Base-by-base conservation (phyloP, 2,888 invertebrate species). In the Nephrotoma guestfalica region DNA sequence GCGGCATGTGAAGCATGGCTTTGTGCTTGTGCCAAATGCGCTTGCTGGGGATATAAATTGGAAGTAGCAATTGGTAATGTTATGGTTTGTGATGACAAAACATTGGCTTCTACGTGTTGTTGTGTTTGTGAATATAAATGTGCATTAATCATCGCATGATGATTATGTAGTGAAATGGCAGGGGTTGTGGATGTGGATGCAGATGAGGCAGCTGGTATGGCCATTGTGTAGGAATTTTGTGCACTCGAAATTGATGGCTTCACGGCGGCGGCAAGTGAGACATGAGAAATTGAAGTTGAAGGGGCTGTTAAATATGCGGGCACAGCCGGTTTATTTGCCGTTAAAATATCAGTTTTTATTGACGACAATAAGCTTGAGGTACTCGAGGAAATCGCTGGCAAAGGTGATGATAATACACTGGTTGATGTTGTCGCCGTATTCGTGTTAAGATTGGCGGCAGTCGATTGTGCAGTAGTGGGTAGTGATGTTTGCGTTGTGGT, bases 1-100 rank as follows among this genome's bases (percentile, higher is more conserved):
- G 94, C 92, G 90, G 94, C 93, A 88, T 92, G 91, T 89, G 89
- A 87, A 89, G 88, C 84, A 83, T 87, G 88, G 30, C 87, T 87
- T 85, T 87, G 87, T 30, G 85, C 88, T 41, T 89, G 89, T 86
- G 89, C 87, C 87, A 89, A 87, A 87, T 88, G 87, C 86, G 89
- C 86, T 45, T 86, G 71, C 41, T 84, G 86, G 71, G 42, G 83
- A 85, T 85, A 85, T 18, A 85, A 43, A 43, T 43, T 85, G 45
- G 85, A 43, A 11, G 85, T 85, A 11, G 85, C 42, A 43, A 85
- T 85, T 11, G 85, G 85, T 18, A 85, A 43, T 85, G 85, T 85
- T 3, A 85, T 43, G 41, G 85, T 85, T 85, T 85, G 85, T 85
- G 85, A 85, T 43, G 43, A 13, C 18, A 85, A 43, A 45, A 84